Evolutionary conservation across 2,113 vertebrate species (phyloP).

Genomic region (Semicossyphus pulcher): DNA sequence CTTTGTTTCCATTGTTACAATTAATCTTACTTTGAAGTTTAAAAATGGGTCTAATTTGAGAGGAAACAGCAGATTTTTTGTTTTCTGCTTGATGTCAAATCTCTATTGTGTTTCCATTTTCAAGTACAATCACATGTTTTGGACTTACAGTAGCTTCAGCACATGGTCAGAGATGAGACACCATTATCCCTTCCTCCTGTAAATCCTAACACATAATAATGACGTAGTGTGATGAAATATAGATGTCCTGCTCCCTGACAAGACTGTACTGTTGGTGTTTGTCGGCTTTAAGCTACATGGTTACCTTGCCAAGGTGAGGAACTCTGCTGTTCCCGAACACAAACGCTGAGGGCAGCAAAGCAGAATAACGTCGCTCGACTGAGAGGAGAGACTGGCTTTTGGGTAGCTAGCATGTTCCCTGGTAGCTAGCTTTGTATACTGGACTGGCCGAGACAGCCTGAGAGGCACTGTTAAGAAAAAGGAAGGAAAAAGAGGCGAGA

Average conservation of each 20-base stretch:
- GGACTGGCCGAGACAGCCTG: constrained; percentile 66
- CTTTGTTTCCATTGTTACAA: constrained; percentile 12
- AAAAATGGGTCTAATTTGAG: constrained; percentile 3
- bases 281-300: constrained; percentile 55
- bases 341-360: constrained; percentile 33
- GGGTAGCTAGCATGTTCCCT: constrained; percentile 42
- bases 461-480: constrained; percentile 73
- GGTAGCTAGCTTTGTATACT: constrained; percentile 52
- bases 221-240: background rate
- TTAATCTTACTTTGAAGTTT: constrained; percentile 12
- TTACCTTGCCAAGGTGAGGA: constrained; percentile 21
- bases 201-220: constrained; percentile 1
- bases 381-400: constrained; percentile 58
- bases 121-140: constrained; percentile 55
- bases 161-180: constrained; percentile 48
- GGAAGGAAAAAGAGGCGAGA: background rate
- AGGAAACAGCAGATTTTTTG: constrained; percentile 23
- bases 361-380: constrained; percentile 12
- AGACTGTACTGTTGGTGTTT: constrained; percentile 36
- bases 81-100: constrained; percentile 22
- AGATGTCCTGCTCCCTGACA: background rate
- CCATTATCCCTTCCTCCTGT: background rate
- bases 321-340: background rate
- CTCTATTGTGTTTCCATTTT: constrained; percentile 25
- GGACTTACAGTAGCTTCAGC: constrained; percentile 73